Conservation (phyloP, 2,113 vertebrate species). For the Octodon degus region DNA sequence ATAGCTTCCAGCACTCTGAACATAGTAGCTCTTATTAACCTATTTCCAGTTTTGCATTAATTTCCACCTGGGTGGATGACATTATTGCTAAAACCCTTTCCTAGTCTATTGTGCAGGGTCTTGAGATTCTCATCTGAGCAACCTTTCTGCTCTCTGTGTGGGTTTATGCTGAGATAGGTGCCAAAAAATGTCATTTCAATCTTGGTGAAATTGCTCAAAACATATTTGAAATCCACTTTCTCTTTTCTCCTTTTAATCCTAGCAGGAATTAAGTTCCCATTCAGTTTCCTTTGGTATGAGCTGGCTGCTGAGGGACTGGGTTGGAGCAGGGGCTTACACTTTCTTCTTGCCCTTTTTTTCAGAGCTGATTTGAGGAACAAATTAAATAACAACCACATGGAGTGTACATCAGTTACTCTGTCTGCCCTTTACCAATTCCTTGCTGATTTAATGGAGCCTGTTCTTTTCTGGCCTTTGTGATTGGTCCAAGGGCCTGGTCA, state of each 20-base stretch:
- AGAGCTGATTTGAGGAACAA: not conserved
- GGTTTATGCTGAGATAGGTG: not conserved
- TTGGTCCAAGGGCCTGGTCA: conserved; percentile 3
- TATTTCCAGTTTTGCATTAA: not conserved
- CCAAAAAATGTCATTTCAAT: conserved; percentile 1
- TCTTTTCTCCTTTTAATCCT: not conserved
- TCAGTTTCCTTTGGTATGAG: not conserved
- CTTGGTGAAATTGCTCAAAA: not conserved
- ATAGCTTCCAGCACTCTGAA: not conserved
- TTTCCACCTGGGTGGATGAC: not conserved
- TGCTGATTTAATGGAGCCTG: not conserved
- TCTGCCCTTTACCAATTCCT: not conserved
- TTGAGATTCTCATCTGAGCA: not conserved
- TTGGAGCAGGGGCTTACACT: not conserved
- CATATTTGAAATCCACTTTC: not conserved
- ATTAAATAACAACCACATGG: not conserved
- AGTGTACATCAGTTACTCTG: not conserved
- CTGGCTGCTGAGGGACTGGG: not conserved
- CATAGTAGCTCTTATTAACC: not conserved
- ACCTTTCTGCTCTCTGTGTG: not conserved
- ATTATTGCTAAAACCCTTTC: not conserved
- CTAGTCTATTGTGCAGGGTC: not conserved
- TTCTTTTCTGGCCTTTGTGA: not conserved
- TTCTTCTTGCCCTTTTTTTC: not conserved
- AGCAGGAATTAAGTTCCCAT: not conserved